Evolutionary conservation across 92 coral and sea anemone species (phyloP).

Genomic region (Zoanthus sansibaricus): DNA sequence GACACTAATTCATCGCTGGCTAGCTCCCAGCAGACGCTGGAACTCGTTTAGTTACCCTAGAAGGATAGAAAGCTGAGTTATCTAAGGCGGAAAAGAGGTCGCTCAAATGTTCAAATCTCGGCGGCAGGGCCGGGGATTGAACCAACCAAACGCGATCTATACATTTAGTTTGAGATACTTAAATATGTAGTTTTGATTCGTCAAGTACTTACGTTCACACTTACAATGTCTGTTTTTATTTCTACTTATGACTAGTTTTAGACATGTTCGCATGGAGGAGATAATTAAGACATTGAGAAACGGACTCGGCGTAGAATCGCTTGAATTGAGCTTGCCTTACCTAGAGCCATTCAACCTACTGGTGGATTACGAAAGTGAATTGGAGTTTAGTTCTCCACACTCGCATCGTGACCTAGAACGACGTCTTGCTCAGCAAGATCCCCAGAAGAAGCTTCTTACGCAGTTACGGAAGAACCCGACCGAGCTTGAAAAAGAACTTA

Average conservation of each 20-base stretch:
- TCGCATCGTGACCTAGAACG: slow-evolving; percentile 41
- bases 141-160: too few species aligned
- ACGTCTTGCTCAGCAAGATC: slow-evolving; percentile 43
- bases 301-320: slow-evolving; percentile 53
- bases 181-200: too few species aligned
- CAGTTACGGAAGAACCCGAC: slow-evolving; percentile 77
- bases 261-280: slow-evolving; percentile 82
- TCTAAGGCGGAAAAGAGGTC: too few species aligned
- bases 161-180: too few species aligned
- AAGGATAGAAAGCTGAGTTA: too few species aligned
- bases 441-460: slow-evolving; percentile 63
- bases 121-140: too few species aligned
- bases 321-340: slow-evolving; percentile 64
- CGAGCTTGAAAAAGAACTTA: slow-evolving; percentile 73
- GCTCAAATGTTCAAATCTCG: too few species aligned
- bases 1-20: too few species aligned
- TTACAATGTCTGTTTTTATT: too few species aligned
- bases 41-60: too few species aligned
- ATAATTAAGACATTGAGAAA: slow-evolving; percentile 56
- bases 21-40: too few species aligned
- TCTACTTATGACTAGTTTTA: slow-evolving; percentile 3
- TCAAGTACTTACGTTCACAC: too few species aligned
- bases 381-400: slow-evolving; percentile 49
- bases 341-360: slow-evolving; percentile 61
- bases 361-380: slow-evolving; percentile 74